A percentile compares a stretch with the other conserved stretches of the same genome.
Evolutionary conservation across 2,888 invertebrate species (phyloP).

Genomic region (Acleris literana): DNA sequence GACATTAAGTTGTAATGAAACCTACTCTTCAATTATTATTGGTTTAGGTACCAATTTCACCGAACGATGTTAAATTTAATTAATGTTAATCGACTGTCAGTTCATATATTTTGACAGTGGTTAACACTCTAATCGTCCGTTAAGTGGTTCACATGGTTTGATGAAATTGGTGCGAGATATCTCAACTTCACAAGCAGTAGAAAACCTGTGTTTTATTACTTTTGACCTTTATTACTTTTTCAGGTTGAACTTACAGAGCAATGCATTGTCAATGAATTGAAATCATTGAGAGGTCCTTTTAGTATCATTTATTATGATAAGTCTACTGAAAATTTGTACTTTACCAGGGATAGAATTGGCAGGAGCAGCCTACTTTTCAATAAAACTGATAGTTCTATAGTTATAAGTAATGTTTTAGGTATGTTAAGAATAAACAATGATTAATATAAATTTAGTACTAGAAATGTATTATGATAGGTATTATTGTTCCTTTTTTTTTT

Average conservation of each 20-base stretch:
- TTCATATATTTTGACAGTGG: too few relatives aligned
- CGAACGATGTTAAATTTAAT: too few relatives aligned
- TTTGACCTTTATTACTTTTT: slow-evolving; percentile 39
- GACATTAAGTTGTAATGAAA: too few relatives aligned
- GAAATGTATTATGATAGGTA: neutral
- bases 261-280: slow-evolving; percentile 76
- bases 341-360: slow-evolving; percentile 93
- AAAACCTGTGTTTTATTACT: neutral
- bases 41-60: too few relatives aligned
- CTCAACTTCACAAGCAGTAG: too few relatives aligned
- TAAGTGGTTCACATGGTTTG: too few relatives aligned
- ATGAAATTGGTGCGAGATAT: too few relatives aligned
- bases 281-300: slow-evolving; percentile 90
- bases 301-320: slow-evolving; percentile 90
- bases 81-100: too few relatives aligned
- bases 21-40: too few relatives aligned
- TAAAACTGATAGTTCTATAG: slow-evolving; percentile 60
- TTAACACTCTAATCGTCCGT: too few relatives aligned
- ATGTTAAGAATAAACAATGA: slow-evolving; percentile 39
- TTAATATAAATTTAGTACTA: slow-evolving; percentile 30
- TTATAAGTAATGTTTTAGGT: slow-evolving; percentile 83
- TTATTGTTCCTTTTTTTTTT: slow-evolving; percentile 41
- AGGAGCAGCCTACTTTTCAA: slow-evolving; percentile 91
- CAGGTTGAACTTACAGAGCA: slow-evolving; percentile 48
- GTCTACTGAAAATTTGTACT: slow-evolving; percentile 85